These are phyloP conservation scores for Ostrea edulis DNA, from an alignment of 1,140 invertebrate species.

Conservation along the genomic window DNA sequence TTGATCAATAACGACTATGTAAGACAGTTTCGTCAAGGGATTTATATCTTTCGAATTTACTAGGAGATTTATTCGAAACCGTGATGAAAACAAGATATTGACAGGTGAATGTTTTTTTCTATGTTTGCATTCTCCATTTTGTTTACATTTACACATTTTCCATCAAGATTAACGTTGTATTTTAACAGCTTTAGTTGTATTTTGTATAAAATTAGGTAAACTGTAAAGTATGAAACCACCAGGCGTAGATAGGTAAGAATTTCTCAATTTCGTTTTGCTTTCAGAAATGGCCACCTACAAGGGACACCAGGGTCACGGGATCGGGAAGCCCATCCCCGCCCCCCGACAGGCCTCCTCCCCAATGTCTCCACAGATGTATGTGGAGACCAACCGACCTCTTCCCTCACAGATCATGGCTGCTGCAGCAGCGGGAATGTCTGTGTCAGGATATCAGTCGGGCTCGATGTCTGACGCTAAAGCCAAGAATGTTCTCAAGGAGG, in stretches of 20 bases:
- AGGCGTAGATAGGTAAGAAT: background rate
- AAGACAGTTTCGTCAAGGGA: background rate
- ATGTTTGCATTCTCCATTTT: conserved; percentile 5
- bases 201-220: no score
- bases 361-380: conserved; percentile 7
- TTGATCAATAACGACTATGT: conserved; percentile 26
- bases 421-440: conserved; percentile 62
- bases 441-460: conserved; percentile 50
- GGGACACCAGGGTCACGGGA: conserved; percentile 22
- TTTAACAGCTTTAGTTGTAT: no score
- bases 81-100: conserved; percentile 28
- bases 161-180: background rate
- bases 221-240: background rate
- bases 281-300: conserved; percentile 47
- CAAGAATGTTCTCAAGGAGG: conserved; percentile 87
- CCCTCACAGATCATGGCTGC: conserved; percentile 65
- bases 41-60: conserved; percentile 1
- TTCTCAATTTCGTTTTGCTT: background rate
- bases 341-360: conserved; percentile 46
- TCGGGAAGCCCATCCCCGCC: conserved; percentile 58
- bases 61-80: background rate
- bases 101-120: conserved; percentile 2
- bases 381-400: conserved; percentile 52
- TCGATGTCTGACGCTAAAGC: conserved; percentile 73
- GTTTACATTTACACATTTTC: background rate